Conservation (phyloP, 2,888 invertebrate species). For the Drosophila sordidapex region DNA sequence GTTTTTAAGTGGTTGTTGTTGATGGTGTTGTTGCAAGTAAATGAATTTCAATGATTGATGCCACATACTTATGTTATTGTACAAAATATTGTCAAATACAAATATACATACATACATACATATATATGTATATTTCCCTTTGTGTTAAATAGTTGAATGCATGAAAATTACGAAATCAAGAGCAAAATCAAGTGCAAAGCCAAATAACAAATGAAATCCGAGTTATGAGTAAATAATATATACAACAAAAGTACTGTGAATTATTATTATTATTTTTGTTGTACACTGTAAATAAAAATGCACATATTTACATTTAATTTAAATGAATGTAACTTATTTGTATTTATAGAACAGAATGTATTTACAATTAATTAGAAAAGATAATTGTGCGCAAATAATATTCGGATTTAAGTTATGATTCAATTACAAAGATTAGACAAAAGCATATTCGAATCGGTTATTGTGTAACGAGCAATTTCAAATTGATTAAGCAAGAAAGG, state of each 20-base stretch:
- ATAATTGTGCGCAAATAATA: slow-evolving; percentile 32
- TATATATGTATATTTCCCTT: neutral
- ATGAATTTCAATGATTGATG: slow-evolving; percentile 39
- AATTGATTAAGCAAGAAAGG: slow-evolving; percentile 7
- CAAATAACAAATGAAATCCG: slow-evolving; percentile 15
- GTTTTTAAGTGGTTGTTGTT: slow-evolving; percentile 16
- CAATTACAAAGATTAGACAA: slow-evolving; percentile 13
- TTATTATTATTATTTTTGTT: neutral
- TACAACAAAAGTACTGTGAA: neutral
- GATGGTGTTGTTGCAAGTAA: slow-evolving; percentile 34
- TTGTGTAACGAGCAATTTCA: slow-evolving; percentile 28
- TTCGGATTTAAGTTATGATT: neutral
- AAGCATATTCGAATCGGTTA: neutral
- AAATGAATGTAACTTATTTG: neutral
- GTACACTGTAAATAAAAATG: neutral
- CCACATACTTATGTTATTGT: slow-evolving; percentile 22
- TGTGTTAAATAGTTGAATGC: slow-evolving; percentile 2
- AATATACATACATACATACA: too few relatives aligned
- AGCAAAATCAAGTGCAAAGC: slow-evolving; percentile 17
- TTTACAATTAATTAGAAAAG: slow-evolving; percentile 21
- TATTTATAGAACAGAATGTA: slow-evolving; percentile 1
- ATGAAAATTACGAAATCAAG: slow-evolving; percentile 26
- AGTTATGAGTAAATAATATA: slow-evolving; percentile 2
- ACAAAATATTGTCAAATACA: slow-evolving; percentile 10
- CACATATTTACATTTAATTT: slow-evolving; percentile 26